phyloP scores from a whole-genome alignment of 2,888 invertebrate genomes.

The Chaitophorus viminalis region DNA sequence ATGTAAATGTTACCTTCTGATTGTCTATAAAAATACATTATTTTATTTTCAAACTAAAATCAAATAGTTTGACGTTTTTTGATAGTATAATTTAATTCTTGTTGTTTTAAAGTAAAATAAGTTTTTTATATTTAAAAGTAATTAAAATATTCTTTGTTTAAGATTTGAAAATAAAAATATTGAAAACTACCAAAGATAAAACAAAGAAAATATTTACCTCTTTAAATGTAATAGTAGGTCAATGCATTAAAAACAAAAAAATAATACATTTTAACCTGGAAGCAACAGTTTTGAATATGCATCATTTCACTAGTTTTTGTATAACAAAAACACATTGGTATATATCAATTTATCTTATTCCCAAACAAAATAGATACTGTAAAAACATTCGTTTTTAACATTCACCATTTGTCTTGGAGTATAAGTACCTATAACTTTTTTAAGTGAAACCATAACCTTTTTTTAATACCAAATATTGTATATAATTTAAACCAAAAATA shows the following conservation, averaged over 20 bases:
- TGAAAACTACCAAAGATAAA: slow-evolving; percentile 34
- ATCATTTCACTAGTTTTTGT: slow-evolving; percentile 18
- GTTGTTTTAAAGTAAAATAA: slow-evolving; percentile 5
- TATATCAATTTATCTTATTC: slow-evolving; percentile 37
- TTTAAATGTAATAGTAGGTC: slow-evolving; percentile 40
- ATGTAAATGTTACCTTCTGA: background rate
- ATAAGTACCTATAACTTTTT: background rate
- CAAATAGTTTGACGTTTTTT: background rate
- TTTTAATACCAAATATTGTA: background rate
- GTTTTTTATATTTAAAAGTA: slow-evolving; percentile 21
- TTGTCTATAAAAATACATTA: background rate
- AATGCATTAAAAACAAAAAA: slow-evolving; percentile 37
- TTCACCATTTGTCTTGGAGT: background rate
- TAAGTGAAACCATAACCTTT: background rate
- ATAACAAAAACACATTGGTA: slow-evolving; percentile 26
- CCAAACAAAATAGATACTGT: slow-evolving; percentile 41
- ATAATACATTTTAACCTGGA: slow-evolving; percentile 21
- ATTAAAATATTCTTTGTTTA: slow-evolving; percentile 38
- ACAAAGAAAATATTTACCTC: slow-evolving; percentile 28
- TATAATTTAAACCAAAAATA: background rate
- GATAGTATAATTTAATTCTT: background rate
- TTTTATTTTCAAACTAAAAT: background rate
- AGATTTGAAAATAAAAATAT: slow-evolving; percentile 17
- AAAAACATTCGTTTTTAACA: slow-evolving; percentile 34
- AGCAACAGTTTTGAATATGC: slow-evolving; percentile 44